A percentile compares a stretch with the other conserved stretches of the same genome.
Conservation (phyloP, 2,888 invertebrate genomes). For the Ellobium chinense region DNA sequence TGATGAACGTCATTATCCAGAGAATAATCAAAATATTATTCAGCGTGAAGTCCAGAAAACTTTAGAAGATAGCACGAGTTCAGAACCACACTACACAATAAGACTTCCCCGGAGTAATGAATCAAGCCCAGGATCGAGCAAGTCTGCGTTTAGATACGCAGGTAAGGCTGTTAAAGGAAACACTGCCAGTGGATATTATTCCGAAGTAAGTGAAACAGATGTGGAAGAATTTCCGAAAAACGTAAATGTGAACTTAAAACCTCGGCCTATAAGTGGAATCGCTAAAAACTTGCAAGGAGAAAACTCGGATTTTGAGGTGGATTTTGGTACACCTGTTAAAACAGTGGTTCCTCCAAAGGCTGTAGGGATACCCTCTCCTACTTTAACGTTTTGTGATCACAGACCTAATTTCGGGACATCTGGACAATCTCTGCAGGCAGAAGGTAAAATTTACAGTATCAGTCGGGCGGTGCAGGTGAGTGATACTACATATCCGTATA, state of each 20-base stretch:
- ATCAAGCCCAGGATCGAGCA: constrained; percentile 22
- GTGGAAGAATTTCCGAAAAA: constrained; percentile 12
- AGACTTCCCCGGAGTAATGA: background rate
- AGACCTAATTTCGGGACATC: background rate
- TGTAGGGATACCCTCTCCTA: background rate
- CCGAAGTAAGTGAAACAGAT: constrained; percentile 23
- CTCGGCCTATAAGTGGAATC: constrained; percentile 27
- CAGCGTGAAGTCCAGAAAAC: too few species aligned
- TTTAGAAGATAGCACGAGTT: background rate
- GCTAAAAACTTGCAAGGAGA: background rate
- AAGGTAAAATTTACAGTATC: constrained; percentile 3
- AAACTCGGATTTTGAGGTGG: background rate
- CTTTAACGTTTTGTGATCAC: background rate
- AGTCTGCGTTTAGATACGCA: constrained; percentile 17
- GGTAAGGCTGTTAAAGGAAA: background rate
- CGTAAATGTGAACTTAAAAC: constrained; percentile 12
- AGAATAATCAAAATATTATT: background rate
- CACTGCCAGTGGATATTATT: background rate
- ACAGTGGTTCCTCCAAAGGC: too few species aligned
- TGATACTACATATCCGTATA: background rate
- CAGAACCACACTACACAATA: background rate
- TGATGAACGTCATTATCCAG: background rate
- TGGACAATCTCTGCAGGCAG: background rate
- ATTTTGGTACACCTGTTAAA: background rate
- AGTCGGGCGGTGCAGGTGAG: constrained; percentile 30